phyloP scores from a whole-genome alignment of 1,140 invertebrate genomes.

The Caenorhabditis remanei region DNA sequence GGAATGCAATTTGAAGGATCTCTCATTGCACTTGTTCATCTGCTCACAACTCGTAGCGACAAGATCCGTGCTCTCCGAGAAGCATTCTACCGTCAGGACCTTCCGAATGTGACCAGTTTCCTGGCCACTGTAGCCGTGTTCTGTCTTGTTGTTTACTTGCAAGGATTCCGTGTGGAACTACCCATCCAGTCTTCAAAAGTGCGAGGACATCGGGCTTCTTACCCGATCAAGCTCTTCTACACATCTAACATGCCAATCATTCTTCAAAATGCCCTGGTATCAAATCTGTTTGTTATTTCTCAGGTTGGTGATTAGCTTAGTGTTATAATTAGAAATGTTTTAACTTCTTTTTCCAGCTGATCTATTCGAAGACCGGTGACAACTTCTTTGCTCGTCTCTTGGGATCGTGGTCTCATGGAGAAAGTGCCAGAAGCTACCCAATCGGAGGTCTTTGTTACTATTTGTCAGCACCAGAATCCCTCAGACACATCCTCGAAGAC shows the following conservation, averaged over 20 bases:
- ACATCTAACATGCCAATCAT: constrained; percentile 99
- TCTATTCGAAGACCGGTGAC: constrained; percentile 95
- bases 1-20: constrained; percentile 98
- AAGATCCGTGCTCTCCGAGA: constrained; percentile 97
- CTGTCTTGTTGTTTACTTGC: constrained; percentile 99
- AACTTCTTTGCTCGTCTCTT: constrained; percentile 97
- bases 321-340: too few species aligned
- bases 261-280: constrained; percentile 96
- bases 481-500: constrained; percentile 93
- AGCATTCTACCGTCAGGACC: constrained; percentile 98
- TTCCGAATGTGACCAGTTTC: constrained; percentile 98
- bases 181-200: constrained; percentile 99
- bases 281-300: constrained; percentile 98
- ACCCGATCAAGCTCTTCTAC: constrained; percentile 99
- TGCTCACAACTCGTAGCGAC: constrained; percentile 94
- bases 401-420: constrained; percentile 97
- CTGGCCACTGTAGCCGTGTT: constrained; percentile 97
- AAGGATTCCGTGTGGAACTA: constrained; percentile 99
- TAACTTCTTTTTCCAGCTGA: constrained; percentile 82
- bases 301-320: constrained; percentile 81
- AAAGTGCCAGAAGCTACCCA: constrained; percentile 89
- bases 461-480: constrained; percentile 95
- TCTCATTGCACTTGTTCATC: constrained; percentile 95
- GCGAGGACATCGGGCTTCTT: constrained; percentile 97
- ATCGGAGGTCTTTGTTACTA: constrained; percentile 89